Evolutionary conservation across 2,113 vertebrate species (phyloP).

Genomic region (Chloebia gouldiae): DNA sequence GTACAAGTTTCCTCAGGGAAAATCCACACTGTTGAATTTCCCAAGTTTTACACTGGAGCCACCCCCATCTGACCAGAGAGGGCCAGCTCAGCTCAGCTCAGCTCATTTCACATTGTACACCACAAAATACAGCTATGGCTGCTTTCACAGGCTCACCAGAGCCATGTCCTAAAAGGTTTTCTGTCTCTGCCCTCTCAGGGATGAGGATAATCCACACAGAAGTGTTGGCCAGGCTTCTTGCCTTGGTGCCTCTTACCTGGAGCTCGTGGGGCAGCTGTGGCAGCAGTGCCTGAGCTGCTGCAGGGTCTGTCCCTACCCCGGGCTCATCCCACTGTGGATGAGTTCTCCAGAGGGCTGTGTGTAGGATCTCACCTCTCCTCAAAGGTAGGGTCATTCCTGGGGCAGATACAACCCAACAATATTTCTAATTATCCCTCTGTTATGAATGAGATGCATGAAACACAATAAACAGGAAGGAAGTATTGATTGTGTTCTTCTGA

Average conservation of each 20-base stretch:
- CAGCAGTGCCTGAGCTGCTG: slow-evolving; percentile 76
- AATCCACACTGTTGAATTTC: not conserved
- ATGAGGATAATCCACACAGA: slow-evolving; percentile 71
- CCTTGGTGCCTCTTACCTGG: slow-evolving; percentile 50
- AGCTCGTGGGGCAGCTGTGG: slow-evolving; percentile 75
- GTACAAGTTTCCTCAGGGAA: not conserved
- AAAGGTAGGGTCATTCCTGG: slow-evolving; percentile 60
- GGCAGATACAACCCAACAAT: not conserved
- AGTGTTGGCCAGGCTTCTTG: slow-evolving; percentile 73
- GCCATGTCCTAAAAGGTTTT: not conserved
- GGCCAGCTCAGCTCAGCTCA: not conserved
- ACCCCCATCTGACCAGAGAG: not conserved
- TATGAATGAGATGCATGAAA: not conserved
- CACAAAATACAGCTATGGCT: not conserved
- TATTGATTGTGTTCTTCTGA: not conserved
- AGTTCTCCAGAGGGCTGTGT: slow-evolving; percentile 71
- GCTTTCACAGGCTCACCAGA: not conserved
- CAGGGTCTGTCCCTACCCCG: slow-evolving; percentile 57
- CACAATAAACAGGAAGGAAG: not conserved
- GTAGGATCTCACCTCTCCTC: not conserved
- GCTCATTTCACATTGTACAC: not conserved
- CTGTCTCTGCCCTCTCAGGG: slow-evolving; percentile 55
- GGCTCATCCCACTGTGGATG: slow-evolving; percentile 74
- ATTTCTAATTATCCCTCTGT: not conserved
- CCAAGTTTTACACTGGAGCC: not conserved